Evolutionary conservation across 2,797 vertebrate genomes (phyloP), one percentile per base, ranked within the genome.

Genomic region (Periophthalmus magnuspinnatus): DNA sequence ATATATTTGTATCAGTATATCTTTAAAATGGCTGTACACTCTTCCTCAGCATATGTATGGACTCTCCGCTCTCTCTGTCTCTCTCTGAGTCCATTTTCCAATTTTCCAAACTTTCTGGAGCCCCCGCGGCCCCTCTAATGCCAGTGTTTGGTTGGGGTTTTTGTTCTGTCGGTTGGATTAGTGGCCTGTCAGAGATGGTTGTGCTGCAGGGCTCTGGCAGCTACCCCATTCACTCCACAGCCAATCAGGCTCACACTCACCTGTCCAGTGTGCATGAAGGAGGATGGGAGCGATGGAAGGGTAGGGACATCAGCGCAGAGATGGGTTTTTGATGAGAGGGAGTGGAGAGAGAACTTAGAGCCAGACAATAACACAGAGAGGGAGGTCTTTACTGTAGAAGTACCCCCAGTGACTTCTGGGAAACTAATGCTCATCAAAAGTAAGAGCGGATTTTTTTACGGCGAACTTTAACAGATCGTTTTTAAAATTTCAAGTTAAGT

Each of bases 161-260:
- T 86, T 86, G 87, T 86, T 90, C 89, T 83, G 88, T 86, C 82
- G 78, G 91, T 84, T 91, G 88, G 93, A 94, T 94, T 93, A 94
- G 93, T 90, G 86, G 88, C 89, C 92, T 93, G 93, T 94, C 94
- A 94, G 88, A 89, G 83, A 77, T 82, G 83, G 88, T 90, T 93
- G 86, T 82, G 91, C 90, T 89, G 86, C 87, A 89, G 86, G 87
- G 82, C 67, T 79, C 88, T 93, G 92, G 91, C 92, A 92, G 91
- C 81, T 89, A 83, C 88, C 88, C 89, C 85, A 56, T 84, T 89
- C 80, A 80, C 90, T 92, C 87, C 84, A 84, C 83, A 67, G 89
- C 90, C 86, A 86, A 92, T 93, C 92, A 90, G 89, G 85, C 84
- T 86, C 90, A 87, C 84, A 86, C 69, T 87, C 84, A 92, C 84